Conservation (phyloP, 1,140 invertebrate species). For the Anastatus disparis region DNA sequence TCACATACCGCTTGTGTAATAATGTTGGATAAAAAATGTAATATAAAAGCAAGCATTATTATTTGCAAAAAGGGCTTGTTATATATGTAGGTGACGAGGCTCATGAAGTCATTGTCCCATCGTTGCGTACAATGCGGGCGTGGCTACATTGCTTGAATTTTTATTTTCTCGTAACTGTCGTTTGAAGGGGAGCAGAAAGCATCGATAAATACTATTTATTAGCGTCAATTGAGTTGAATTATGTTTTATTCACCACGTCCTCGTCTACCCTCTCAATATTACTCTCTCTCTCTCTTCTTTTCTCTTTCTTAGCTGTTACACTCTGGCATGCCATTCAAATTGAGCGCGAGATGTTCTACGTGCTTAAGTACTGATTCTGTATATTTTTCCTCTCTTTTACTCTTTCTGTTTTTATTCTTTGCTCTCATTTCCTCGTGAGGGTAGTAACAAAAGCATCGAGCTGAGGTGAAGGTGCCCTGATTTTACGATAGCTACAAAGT, state of each 20-base stretch:
- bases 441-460: not conserved
- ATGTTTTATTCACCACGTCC: conserved; percentile 47
- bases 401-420: not conserved
- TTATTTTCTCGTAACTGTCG: conserved; percentile 34
- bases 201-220: conserved; percentile 48
- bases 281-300: not conserved
- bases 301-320: too few relatives aligned
- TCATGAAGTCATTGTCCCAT: too few relatives aligned
- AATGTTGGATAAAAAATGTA: too few relatives aligned
- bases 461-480: not conserved
- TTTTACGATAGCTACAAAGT: conserved; percentile 14
- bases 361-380: conserved; percentile 2
- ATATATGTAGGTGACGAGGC: too few relatives aligned
- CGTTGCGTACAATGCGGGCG: conserved; percentile 11
- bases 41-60: too few relatives aligned
- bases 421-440: not conserved
- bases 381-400: too few relatives aligned
- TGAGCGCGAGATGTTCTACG: conserved; percentile 6
- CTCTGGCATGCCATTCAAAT: too few relatives aligned
- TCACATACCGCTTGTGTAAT: too few relatives aligned
- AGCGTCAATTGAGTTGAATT: conserved; percentile 54
- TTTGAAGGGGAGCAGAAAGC: too few relatives aligned
- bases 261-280: conserved; percentile 15
- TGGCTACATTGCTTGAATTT: conserved; percentile 37
- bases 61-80: too few relatives aligned